Evolutionary conservation across 2,888 invertebrate species (phyloP).

Genomic region (Drosophila histrio): DNA sequence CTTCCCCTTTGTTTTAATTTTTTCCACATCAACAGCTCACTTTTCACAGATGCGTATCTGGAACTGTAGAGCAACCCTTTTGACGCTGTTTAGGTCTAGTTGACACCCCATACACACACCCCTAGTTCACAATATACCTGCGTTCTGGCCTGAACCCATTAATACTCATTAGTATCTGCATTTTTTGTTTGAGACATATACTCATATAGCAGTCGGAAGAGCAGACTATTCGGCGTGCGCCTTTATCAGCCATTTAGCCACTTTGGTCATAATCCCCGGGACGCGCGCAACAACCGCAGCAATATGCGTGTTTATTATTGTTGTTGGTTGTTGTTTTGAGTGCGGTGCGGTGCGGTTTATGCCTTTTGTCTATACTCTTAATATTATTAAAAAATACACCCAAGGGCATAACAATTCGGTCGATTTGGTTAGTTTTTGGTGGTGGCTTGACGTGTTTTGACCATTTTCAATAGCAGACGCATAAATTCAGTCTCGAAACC

Average conservation of each 20-base stretch:
- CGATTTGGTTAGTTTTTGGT: slow-evolving; percentile 59
- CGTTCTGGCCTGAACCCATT: slow-evolving; percentile 57
- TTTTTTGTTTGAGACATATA: slow-evolving; percentile 28
- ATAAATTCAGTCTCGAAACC: slow-evolving; percentile 42
- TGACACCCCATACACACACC: slow-evolving; percentile 35
- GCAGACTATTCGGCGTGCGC: slow-evolving; percentile 52
- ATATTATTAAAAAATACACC: slow-evolving; percentile 80
- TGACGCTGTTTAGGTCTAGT: slow-evolving; percentile 54
- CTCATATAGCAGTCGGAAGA: slow-evolving; percentile 12
- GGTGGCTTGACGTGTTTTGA: slow-evolving; percentile 37
- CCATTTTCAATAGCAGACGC: slow-evolving; percentile 49
- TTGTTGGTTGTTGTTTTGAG: slow-evolving; percentile 47
- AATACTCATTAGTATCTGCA: slow-evolving; percentile 76
- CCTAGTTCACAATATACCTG: slow-evolving; percentile 46
- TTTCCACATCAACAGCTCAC: slow-evolving; percentile 36
- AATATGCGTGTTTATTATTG: slow-evolving; percentile 74
- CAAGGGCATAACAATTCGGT: slow-evolving; percentile 74
- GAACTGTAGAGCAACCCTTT: slow-evolving; percentile 64
- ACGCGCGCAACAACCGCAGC: slow-evolving; percentile 64
- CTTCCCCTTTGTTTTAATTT: slow-evolving; percentile 24
- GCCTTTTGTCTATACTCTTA: slow-evolving; percentile 68
- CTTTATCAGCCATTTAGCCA: slow-evolving; percentile 79
- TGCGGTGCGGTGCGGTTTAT: slow-evolving; percentile 49
- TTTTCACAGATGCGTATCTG: slow-evolving; percentile 60
- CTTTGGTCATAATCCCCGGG: slow-evolving; percentile 66